These are phyloP conservation scores for Copsychus sechellarum DNA, from an alignment of 2,113 vertebrate genomes.

Conservation along the genomic window DNA sequence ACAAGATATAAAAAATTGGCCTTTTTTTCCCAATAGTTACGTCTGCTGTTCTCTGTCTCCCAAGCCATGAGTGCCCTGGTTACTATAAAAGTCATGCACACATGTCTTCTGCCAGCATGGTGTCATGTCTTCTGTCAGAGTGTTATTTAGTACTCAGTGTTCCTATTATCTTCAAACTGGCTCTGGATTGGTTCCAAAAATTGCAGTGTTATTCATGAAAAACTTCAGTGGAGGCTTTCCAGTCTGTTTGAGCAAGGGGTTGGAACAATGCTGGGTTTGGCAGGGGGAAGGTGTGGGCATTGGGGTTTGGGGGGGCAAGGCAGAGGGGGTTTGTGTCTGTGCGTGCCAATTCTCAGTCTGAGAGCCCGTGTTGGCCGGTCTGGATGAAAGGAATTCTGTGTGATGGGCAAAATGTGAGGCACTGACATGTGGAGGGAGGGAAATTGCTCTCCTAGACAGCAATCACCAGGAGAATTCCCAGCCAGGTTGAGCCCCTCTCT, in stretches of 20 bases:
- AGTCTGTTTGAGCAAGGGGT: background rate
- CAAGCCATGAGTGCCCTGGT: constrained; percentile 17
- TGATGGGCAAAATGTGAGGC: background rate
- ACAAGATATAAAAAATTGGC: background rate
- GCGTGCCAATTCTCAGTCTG: background rate
- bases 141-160: constrained; percentile 64
- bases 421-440: background rate
- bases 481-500: background rate
- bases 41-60: background rate
- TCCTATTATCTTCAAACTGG: constrained; percentile 64
- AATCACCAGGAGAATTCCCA: background rate
- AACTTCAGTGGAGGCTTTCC: constrained; percentile 19
- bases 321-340: background rate
- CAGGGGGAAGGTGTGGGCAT: background rate
- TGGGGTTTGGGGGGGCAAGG: background rate
- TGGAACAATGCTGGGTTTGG: background rate
- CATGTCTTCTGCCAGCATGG: constrained; percentile 63
- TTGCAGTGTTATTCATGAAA: background rate
- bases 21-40: background rate
- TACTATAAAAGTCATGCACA: constrained; percentile 56
- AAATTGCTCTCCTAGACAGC: background rate
- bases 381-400: background rate
- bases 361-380: background rate
- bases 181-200: constrained; percentile 58
- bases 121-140: constrained; percentile 63